Percentiles rank a stretch among this genome's conserved stretches.
phyloP scores from a whole-genome alignment of 2,113 vertebrate genomes.

The Cebus imitator region DNA sequence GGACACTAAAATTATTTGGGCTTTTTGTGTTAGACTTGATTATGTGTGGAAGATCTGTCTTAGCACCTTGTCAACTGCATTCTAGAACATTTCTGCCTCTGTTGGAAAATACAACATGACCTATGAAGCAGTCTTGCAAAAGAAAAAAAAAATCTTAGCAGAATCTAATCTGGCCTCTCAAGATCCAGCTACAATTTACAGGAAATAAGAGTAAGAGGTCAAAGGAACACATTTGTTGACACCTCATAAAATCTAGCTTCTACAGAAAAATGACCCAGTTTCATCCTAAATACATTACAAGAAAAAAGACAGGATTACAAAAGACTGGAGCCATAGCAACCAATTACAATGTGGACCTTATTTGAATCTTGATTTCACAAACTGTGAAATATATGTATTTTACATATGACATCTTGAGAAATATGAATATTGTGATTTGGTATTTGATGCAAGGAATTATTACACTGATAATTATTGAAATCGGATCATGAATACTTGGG shows the following conservation, averaged over 20 bases:
- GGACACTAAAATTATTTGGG: neutral
- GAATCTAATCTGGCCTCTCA: neutral
- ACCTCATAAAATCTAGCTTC: neutral
- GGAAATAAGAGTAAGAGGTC: neutral
- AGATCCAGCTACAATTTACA: neutral
- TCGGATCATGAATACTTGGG: neutral
- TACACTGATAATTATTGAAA: neutral
- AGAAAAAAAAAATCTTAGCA: neutral
- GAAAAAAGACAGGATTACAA: neutral
- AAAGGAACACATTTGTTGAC: neutral
- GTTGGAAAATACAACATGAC: neutral
- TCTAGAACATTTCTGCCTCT: neutral
- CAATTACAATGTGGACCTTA: neutral
- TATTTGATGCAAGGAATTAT: neutral
- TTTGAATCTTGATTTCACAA: neutral
- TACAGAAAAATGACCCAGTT: neutral
- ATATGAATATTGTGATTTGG: neutral
- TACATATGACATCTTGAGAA: neutral
- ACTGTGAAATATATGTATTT: neutral
- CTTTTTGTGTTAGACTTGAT: neutral
- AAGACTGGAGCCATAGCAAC: neutral
- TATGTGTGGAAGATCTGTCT: neutral
- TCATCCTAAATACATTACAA: neutral
- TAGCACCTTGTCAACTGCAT: neutral
- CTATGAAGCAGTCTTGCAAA: neutral